Evolutionary conservation across 37 sponge, comb jelly and placozoan genomes (phyloP), one percentile per base, ranked within the genome.

Genomic region (Diacarnus erythraeanus): DNA sequence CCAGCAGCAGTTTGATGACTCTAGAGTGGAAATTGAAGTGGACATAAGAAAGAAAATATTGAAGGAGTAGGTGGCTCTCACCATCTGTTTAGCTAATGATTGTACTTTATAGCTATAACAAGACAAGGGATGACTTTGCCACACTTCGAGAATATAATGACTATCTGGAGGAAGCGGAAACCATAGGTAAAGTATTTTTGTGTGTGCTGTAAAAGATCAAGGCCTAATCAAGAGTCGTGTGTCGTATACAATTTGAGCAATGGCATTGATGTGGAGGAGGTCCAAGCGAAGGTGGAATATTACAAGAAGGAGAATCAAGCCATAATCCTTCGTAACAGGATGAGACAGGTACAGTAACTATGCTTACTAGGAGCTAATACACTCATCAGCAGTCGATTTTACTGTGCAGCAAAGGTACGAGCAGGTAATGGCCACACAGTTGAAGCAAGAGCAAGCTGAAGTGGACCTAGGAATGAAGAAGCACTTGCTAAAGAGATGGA

Each of bases 101-200:
- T n/a, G n/a, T n/a, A n/a, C n/a, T 64, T 51, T 60, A 25, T 70
- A 94, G 94, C 64, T 98, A 89, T 72, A 98, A 98, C 78, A 93
- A 91, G 72, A 76, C 75, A 0, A 88, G 96, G 73, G 85, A 79
- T 21, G 94, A 98, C 54, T 98, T 98, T 58, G 17, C 39, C 10
- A 58, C 87, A 18, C 58, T 96, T 68, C 47, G 68, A 27, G 94
- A 90, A 66, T 98, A 86, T 76, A 96, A 98, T 64, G 96, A 98
- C 77, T 98, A 98, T 59, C 57, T 98, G 71, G 99, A 98, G 70
- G 96, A 95, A 42, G 83, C 96, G 2, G 99, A 98, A 78, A 84
- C 85, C 34, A 93, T 98, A 22, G 61, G 93, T 88, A 34, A n/a
- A n/a, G n/a, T n/a, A n/a, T n/a, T n/a, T n/a, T n/a, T n/a, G n/a